Percentiles rank a stretch among this genome's conserved stretches.
phyloP scores from a whole-genome alignment of 2,113 vertebrate species.

The Calidris pugnax region DNA sequence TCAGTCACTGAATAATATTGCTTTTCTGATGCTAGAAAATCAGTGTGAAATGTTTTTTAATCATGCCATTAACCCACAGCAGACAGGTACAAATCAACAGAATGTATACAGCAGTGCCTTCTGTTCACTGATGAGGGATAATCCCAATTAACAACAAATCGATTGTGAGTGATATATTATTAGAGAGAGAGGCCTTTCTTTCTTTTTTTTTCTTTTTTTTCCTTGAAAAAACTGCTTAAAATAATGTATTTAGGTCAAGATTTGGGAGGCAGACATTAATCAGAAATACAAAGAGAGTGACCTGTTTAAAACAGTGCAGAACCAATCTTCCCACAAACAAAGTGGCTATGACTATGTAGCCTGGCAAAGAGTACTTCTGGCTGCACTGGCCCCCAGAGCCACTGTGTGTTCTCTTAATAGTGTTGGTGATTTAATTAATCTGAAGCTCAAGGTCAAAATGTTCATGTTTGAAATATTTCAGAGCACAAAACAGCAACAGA shows the following conservation, averaged over 20 bases:
- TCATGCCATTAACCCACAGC: neutral
- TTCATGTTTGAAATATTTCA: neutral
- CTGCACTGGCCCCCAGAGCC: neutral
- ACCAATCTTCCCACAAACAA: neutral
- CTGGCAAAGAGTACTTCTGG: neutral
- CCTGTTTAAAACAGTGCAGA: neutral
- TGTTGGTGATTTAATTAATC: neutral
- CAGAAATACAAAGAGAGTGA: neutral
- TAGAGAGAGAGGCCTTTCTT: neutral
- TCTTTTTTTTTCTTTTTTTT: neutral
- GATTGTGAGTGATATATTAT: conserved; percentile 2
- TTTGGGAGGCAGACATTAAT: neutral
- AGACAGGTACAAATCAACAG: conserved; percentile 23
- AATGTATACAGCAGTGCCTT: neutral
- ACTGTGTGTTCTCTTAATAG: neutral
- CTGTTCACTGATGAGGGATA: neutral
- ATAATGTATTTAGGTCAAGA: neutral
- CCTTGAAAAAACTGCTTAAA: neutral
- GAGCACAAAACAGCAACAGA: neutral
- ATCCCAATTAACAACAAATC: conserved; percentile 26
- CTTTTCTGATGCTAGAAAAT: conserved; percentile 1
- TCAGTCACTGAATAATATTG: neutral
- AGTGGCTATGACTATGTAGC: neutral
- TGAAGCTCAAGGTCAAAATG: neutral
- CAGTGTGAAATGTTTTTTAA: neutral